phyloP scores from a whole-genome alignment of 2,113 vertebrate species.

The Daphoenositta chrysoptera region DNA sequence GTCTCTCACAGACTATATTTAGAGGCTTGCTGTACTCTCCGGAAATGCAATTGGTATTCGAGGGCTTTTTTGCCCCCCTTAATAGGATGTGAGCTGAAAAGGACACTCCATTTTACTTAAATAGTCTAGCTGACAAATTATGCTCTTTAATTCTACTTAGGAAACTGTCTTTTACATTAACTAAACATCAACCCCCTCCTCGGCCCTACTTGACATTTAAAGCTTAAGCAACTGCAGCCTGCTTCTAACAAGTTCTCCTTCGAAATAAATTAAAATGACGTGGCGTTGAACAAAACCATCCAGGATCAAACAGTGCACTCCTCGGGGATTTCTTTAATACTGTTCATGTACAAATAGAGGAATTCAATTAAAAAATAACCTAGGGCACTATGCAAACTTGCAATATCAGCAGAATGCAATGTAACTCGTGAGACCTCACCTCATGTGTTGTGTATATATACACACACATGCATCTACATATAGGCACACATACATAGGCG shows the following conservation, averaged over 20 bases:
- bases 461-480: too few relatives aligned
- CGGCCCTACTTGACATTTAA: conserved; percentile 54
- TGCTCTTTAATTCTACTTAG: conserved; percentile 37
- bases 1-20: background rate
- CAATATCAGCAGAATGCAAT: background rate
- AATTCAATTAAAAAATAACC: background rate
- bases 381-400: background rate
- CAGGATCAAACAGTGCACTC: background rate
- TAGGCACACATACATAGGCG: background rate
- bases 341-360: background rate
- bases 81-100: conserved; percentile 14
- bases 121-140: conserved; percentile 47
- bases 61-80: accelerated
- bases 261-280: conserved; percentile 21
- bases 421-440: background rate
- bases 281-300: conserved; percentile 7
- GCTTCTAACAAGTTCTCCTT: conserved; percentile 41
- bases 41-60: background rate
- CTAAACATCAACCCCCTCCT: background rate
- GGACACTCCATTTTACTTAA: conserved; percentile 39
- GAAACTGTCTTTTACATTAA: conserved; percentile 37
- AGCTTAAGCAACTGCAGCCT: conserved; percentile 50
- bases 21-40: background rate
- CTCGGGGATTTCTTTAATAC: background rate
- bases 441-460: background rate